A percentile compares a stretch with the other conserved stretches of the same genome.
Conservation (phyloP, 2,113 vertebrate genomes). For the Cairina moschata region DNA sequence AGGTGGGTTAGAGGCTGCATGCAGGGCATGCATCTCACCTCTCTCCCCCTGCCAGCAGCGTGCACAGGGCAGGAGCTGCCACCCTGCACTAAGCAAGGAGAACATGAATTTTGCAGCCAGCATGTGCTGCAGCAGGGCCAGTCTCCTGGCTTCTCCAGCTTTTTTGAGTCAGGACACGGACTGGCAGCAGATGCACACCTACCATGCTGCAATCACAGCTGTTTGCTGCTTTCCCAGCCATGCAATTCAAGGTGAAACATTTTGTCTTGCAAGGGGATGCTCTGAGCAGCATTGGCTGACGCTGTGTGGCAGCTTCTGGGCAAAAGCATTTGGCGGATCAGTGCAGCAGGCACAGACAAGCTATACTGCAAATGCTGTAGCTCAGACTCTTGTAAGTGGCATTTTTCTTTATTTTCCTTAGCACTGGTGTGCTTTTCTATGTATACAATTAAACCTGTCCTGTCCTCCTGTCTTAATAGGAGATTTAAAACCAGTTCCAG, state of each 20-base stretch:
- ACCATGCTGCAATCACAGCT: not conserved
- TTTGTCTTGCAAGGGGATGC: not conserved
- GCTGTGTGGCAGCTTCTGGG: not conserved
- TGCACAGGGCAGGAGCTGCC: not conserved
- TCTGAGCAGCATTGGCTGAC: not conserved
- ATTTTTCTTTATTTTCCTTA: not conserved
- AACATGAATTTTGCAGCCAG: not conserved
- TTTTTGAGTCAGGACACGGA: not conserved
- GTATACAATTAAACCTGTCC: not conserved
- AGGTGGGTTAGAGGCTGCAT: not conserved
- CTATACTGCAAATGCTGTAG: not conserved
- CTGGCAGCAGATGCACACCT: not conserved
- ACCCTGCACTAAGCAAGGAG: not conserved
- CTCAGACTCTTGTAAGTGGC: not conserved
- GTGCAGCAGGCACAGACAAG: not conserved
- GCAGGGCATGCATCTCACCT: not conserved
- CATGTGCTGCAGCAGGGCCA: not conserved
- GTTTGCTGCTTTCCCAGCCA: not conserved
- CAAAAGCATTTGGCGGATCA: not conserved
- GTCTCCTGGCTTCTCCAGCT: not conserved
- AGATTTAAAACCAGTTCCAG: not conserved
- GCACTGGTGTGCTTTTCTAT: not conserved
- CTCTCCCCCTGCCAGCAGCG: not conserved
- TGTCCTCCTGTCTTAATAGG: not conserved
- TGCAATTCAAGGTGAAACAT: fast-evolving